Conservation (phyloP, 1,140 invertebrate species). For the Aradophagus sp. region DNA sequence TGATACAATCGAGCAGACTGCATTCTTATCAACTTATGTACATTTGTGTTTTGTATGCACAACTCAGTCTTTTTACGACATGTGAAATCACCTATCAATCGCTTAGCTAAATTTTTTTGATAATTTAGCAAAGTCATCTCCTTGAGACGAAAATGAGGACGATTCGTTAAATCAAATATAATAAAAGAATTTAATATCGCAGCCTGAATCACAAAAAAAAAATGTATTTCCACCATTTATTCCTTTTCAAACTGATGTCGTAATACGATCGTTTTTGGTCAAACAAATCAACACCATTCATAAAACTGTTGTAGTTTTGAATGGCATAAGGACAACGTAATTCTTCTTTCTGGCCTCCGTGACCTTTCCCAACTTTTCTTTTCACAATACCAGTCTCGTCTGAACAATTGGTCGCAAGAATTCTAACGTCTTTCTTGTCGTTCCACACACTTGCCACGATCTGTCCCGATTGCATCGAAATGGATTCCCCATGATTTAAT, state of each 20-base stretch:
- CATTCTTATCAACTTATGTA: too few species aligned
- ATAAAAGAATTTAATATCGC: slow-evolving; percentile 5
- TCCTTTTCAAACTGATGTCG: neutral
- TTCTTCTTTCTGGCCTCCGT: neutral
- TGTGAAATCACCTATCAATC: too few species aligned
- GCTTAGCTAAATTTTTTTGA: too few species aligned
- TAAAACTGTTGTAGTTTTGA: slow-evolving; percentile 1
- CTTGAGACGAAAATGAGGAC: too few species aligned
- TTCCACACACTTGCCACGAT: slow-evolving; percentile 7
- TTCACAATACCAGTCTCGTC: slow-evolving; percentile 1
- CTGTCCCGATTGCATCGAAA: slow-evolving; percentile 4
- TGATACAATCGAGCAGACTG: too few species aligned
- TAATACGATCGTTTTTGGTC: slow-evolving; percentile 11
- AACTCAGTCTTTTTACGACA: too few species aligned
- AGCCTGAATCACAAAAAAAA: slow-evolving; percentile 3
- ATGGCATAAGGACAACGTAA: neutral
- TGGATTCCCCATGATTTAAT: neutral
- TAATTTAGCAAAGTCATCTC: too few species aligned
- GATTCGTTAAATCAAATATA: slow-evolving; percentile 3
- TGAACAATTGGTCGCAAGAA: slow-evolving; percentile 7
- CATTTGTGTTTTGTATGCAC: too few species aligned
- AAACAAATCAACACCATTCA: slow-evolving; percentile 8
- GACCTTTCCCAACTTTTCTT: slow-evolving; percentile 6
- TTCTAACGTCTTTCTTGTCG: slow-evolving; percentile 6
- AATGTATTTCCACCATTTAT: slow-evolving; percentile 8